Percentiles rank a stretch among this genome's conserved stretches.
Conservation (phyloP, 1,140 invertebrate genomes). For the Leptinotarsa texana region DNA sequence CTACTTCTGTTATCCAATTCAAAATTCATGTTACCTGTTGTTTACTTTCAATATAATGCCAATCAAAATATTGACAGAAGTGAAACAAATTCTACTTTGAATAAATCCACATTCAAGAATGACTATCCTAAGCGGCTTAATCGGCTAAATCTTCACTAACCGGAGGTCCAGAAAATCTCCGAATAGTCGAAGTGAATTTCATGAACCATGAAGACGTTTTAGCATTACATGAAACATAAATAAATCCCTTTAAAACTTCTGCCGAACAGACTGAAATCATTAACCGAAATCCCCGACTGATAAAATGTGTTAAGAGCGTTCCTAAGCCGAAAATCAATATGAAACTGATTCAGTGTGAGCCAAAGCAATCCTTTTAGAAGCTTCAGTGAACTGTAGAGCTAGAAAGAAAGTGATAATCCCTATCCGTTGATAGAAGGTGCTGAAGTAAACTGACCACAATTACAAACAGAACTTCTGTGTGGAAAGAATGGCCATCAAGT, state of each 20-base stretch:
- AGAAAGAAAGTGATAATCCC: slow-evolving; percentile 1
- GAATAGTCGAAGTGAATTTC: slow-evolving; percentile 14
- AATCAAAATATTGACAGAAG: too few species aligned
- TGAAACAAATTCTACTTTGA: too few species aligned
- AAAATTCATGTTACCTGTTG: too few species aligned
- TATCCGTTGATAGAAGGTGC: not conserved
- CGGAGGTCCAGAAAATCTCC: not conserved
- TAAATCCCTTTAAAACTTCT: slow-evolving; percentile 18
- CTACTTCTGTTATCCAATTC: too few species aligned
- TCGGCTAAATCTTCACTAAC: not conserved
- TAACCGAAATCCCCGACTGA: slow-evolving; percentile 19
- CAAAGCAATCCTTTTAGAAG: slow-evolving; percentile 1
- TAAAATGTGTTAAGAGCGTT: slow-evolving; percentile 22
- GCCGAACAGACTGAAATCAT: slow-evolving; percentile 19
- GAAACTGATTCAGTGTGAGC: slow-evolving; percentile 16
- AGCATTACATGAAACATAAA: slow-evolving; percentile 18
- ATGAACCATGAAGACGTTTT: slow-evolving; percentile 22
- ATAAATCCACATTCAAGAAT: too few species aligned
- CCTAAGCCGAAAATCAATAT: slow-evolving; percentile 10
- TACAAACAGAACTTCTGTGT: not conserved
- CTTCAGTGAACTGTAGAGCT: slow-evolving; percentile 5
- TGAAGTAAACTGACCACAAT: not conserved
- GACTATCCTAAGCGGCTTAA: not conserved
- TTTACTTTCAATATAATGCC: too few species aligned
- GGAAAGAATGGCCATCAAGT: too few species aligned